Percentiles rank a stretch among this genome's conserved stretches.
phyloP scores from a whole-genome alignment of 2,113 vertebrate species.

The Oryzias javanicus region DNA sequence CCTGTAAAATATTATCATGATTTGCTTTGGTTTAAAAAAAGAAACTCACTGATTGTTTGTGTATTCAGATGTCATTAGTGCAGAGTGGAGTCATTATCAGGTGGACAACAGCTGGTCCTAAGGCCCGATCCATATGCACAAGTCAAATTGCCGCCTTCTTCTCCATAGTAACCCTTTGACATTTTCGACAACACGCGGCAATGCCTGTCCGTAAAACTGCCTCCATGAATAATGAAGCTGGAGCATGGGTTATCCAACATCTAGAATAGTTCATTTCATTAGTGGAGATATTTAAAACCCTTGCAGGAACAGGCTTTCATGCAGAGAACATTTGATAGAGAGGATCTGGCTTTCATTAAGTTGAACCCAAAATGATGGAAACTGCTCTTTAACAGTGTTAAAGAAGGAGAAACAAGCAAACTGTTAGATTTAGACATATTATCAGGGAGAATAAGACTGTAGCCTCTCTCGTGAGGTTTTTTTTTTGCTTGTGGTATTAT shows the following conservation, averaged over 20 bases:
- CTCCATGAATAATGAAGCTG: neutral
- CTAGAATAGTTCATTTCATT: neutral
- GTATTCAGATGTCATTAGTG: constrained; percentile 69
- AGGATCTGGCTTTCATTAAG: too few species aligned
- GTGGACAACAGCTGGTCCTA: constrained; percentile 50
- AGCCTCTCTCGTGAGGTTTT: too few species aligned
- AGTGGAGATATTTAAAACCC: too few species aligned
- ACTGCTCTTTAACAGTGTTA: too few species aligned
- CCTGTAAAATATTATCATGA: too few species aligned
- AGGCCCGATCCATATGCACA: constrained; percentile 53
- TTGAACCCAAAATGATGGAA: too few species aligned
- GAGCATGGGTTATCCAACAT: neutral
- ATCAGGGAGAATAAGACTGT: too few species aligned
- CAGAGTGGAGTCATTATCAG: constrained; percentile 46
- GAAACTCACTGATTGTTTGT: constrained; percentile 42
- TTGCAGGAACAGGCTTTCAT: too few species aligned
- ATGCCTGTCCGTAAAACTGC: constrained; percentile 16
- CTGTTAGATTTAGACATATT: too few species aligned
- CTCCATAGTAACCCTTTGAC: constrained; percentile 48
- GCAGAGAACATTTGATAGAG: too few species aligned
- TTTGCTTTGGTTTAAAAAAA: neutral
- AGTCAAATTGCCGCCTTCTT: constrained; percentile 26
- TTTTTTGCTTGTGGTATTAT: too few species aligned
- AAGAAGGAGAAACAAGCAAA: too few species aligned
- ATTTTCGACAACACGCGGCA: constrained; percentile 32